Conservation (phyloP, 2,888 invertebrate genomes). For the Gnatocerus cornutus region DNA sequence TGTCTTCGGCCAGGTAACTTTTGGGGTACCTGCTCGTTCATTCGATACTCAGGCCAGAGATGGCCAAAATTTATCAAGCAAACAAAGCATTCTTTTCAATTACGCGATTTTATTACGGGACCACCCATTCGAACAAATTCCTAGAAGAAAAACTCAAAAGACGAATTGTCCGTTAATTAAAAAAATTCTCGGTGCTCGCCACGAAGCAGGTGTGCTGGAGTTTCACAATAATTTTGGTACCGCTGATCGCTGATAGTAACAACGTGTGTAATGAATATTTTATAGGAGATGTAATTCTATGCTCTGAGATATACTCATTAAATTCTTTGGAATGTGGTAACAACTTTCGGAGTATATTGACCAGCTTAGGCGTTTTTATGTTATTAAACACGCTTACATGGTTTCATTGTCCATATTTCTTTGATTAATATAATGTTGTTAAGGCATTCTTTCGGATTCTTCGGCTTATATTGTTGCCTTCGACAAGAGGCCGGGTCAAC, state of each 20-base stretch:
- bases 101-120: constrained; percentile 33
- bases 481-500: neutral
- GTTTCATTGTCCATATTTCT: constrained; percentile 16
- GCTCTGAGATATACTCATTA: constrained; percentile 53
- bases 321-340: constrained; percentile 50
- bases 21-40: constrained; percentile 65
- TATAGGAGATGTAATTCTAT: constrained; percentile 58
- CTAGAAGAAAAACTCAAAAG: constrained; percentile 17
- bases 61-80: constrained; percentile 35
- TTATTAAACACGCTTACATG: constrained; percentile 24
- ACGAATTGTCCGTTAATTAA: constrained; percentile 32
- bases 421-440: constrained; percentile 3
- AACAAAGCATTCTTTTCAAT: constrained; percentile 7
- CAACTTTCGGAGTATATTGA: constrained; percentile 46
- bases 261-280: constrained; percentile 58
- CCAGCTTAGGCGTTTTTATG: constrained; percentile 33
- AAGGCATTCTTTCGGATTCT: neutral
- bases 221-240: constrained; percentile 45
- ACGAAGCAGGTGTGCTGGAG: constrained; percentile 32
- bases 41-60: constrained; percentile 42
- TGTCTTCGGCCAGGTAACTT: constrained; percentile 67
- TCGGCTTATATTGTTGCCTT: neutral
- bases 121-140: constrained; percentile 24
- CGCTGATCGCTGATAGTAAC: constrained; percentile 46
- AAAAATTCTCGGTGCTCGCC: constrained; percentile 11